phyloP scores from a whole-genome alignment of 2,113 vertebrate genomes.

The Triplophysa tibetana region DNA sequence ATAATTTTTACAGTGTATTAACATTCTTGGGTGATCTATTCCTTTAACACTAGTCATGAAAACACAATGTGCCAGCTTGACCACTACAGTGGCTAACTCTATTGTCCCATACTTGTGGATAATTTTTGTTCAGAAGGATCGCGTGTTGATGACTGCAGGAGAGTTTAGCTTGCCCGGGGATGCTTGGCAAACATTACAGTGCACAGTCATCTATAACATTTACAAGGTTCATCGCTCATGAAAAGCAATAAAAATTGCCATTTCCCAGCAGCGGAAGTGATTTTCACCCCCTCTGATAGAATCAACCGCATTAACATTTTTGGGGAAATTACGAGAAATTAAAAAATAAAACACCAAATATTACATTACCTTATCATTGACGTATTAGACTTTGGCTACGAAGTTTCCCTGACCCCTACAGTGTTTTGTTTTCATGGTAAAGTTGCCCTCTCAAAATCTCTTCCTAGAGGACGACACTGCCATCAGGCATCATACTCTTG shows the following conservation, averaged over 20 bases:
- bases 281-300: conserved; percentile 19
- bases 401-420: neutral
- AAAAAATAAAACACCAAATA: neutral
- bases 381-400: neutral
- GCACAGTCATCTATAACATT: conserved; percentile 16
- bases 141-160: neutral
- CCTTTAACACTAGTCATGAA: conserved; percentile 3
- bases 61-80: neutral
- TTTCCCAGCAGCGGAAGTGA: neutral
- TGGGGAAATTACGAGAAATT: neutral
- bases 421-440: neutral
- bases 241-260: conserved; percentile 12
- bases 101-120: neutral
- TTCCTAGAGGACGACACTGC: neutral
- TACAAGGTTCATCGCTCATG: conserved; percentile 26
- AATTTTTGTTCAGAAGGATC: neutral
- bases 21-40: neutral
- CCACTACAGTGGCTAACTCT: neutral
- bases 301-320: conserved; percentile 32
- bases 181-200: conserved; percentile 19
- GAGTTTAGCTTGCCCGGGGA: neutral
- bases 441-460: neutral
- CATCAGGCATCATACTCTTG: neutral
- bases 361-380: neutral
- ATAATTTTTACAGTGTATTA: too few relatives aligned